Conservation (phyloP, 2,888 invertebrate species). For the Protophormia terraenovae region DNA sequence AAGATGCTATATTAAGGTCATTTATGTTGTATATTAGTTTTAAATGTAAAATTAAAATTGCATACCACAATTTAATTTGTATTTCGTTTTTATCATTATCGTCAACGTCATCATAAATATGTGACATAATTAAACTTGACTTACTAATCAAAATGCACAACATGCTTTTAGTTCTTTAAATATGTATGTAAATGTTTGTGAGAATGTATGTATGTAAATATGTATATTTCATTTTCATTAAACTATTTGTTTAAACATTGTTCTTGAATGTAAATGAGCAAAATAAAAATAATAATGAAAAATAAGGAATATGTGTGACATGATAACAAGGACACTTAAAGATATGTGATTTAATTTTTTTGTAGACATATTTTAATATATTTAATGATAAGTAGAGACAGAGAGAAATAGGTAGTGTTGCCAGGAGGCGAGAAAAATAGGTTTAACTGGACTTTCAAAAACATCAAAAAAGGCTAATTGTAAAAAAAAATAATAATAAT, state of each 20-base stretch:
- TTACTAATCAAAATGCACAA: constrained; percentile 54
- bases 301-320: neutral
- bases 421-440: no score
- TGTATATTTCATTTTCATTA: constrained; percentile 10
- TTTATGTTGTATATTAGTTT: constrained; percentile 28
- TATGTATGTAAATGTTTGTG: neutral
- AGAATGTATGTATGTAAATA: neutral
- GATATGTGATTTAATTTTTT: neutral
- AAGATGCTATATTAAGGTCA: constrained; percentile 48
- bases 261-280: neutral
- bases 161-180: neutral
- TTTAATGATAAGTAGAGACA: neutral
- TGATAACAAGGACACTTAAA: neutral
- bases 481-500: no score
- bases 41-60: constrained; percentile 38
- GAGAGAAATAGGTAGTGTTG: no score
- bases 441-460: no score
- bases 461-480: no score
- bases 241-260: neutral
- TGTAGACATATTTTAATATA: neutral
- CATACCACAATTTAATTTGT: neutral
- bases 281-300: neutral
- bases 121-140: constrained; percentile 63
- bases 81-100: constrained; percentile 2
- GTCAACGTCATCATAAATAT: constrained; percentile 13